These are phyloP conservation scores for Trypoxylon attenuatum DNA, from an alignment of 2,888 invertebrate species.

Conservation along the genomic window DNA sequence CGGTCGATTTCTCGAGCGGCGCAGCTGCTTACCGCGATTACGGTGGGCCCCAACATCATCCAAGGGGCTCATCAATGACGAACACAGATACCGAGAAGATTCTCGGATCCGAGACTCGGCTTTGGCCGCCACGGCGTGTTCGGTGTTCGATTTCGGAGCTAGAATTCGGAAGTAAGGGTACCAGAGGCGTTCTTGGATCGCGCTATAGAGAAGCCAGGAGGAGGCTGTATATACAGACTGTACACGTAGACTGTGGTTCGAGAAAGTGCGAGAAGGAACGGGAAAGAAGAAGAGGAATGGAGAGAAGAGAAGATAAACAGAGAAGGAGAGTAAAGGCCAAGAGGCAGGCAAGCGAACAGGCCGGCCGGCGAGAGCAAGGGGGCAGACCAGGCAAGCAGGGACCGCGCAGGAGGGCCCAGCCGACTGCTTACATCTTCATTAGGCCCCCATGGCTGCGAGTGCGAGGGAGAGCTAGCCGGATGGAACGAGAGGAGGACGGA, in stretches of 20 bases:
- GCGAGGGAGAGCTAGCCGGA: slow-evolving; percentile 25
- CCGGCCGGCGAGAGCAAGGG: slow-evolving; percentile 60
- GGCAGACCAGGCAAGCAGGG: too few species aligned
- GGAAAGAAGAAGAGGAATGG: slow-evolving; percentile 41
- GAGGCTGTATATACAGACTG: too few species aligned
- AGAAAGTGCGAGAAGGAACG: too few species aligned
- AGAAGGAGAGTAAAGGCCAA: slow-evolving; percentile 56
- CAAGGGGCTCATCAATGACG: too few species aligned
- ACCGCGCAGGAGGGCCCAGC: slow-evolving; percentile 62
- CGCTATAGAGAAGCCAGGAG: slow-evolving; percentile 58
- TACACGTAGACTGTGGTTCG: too few species aligned
- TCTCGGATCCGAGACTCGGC: too few species aligned
- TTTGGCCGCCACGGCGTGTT: too few species aligned
- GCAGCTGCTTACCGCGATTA: too few species aligned
- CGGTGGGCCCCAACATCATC: too few species aligned
- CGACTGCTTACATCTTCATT: slow-evolving; percentile 75
- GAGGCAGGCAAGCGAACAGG: too few species aligned
- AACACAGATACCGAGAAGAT: too few species aligned
- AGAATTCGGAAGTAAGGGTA: slow-evolving; percentile 30
- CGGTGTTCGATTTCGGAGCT: not conserved
- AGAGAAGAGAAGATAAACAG: slow-evolving; percentile 18
- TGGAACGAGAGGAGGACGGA: not conserved
- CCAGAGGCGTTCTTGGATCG: slow-evolving; percentile 47
- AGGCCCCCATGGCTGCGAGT: slow-evolving; percentile 66
- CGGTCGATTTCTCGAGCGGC: too few species aligned